Evolutionary conservation across 2,113 vertebrate species (phyloP), one percentile per base, ranked within the genome.

Genomic region (Donacobius atricapilla): DNA sequence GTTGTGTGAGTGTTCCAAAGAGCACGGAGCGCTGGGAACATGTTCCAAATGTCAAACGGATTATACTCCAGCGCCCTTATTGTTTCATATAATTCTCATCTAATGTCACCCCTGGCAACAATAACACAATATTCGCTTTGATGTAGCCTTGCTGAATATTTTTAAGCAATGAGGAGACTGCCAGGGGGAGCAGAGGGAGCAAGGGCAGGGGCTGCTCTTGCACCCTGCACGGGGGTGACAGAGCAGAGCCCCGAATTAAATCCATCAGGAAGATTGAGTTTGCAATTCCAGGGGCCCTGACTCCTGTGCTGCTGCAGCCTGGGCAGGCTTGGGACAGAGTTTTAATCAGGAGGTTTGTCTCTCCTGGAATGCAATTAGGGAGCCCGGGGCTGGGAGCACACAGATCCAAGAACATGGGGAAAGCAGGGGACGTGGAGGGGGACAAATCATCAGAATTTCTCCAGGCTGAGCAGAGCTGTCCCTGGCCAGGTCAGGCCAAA

Each of bases 61-160:
- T 94, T 92, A 92, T 71, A 80, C 95, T 90, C 77, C 89, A 75
- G 91, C 11, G n/a, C 57, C 90, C 88, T 93, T 86, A 95, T 94
- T 71, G 87, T 93, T 89, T 93, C 95, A 85, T 93, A 78, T 87
- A 76, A 95, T 94, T 97, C 88, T 80, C 92, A 63, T 87, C 92
- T 93, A 87, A 92, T 86, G 92, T 97, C 64, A 71, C 97, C 97
- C 89, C 80, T 76, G 87, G 95, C 95, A 97, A 96, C 91, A 90
- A 92, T 58, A 66, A 83, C 57, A 71, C 70, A 90, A 94, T 88
- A 75, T 78, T 94, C 80, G 3, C 80, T 95, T 76, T 35, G 85
- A 94, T 94, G 80, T 7, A 40, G 63, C 94, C 58, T 56, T 18
- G 1, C 89, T 92, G 87, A 87, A 42, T 60, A 19, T 72, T 54